Evolutionary conservation across 2,797 vertebrate genomes (phyloP).

Genomic region (Clarias laeviceps): DNA sequence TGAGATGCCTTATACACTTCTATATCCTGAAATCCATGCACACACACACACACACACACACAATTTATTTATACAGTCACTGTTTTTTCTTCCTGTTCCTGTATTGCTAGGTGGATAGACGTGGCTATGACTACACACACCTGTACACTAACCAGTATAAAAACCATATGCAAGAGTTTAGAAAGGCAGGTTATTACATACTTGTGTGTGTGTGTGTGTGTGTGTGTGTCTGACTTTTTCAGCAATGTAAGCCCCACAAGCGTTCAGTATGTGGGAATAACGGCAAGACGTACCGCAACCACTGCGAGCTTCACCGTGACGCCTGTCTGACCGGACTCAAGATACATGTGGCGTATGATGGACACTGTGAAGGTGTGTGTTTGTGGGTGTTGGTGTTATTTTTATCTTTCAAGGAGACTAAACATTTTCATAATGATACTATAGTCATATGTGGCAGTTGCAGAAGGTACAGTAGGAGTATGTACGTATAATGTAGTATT

Average conservation of each 20-base stretch:
- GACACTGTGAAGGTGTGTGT: slow-evolving; percentile 82
- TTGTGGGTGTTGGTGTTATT: too few species aligned
- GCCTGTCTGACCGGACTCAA: slow-evolving; percentile 89
- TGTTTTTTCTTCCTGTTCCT: neutral
- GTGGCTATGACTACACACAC: neutral
- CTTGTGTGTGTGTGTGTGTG: slow-evolving; percentile 5
- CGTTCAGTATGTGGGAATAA: slow-evolving; percentile 90
- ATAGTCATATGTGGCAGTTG: too few species aligned
- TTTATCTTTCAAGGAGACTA: neutral
- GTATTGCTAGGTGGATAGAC: neutral
- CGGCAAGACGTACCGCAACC: slow-evolving; percentile 87
- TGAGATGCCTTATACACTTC: neutral
- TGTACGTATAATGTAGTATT: neutral
- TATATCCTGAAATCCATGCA: neutral
- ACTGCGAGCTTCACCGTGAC: slow-evolving; percentile 91
- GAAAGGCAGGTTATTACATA: neutral
- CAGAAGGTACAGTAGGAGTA: neutral
- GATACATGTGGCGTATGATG: slow-evolving; percentile 84
- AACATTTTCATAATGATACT: neutral
- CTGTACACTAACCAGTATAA: neutral
- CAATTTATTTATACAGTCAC: neutral
- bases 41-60: neutral
- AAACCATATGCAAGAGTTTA: neutral
- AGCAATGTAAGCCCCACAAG: slow-evolving; percentile 78
- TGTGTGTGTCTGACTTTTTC: slow-evolving; percentile 2